phyloP scores from a whole-genome alignment of 2,888 invertebrate genomes.

The Tethea ocularis region DNA sequence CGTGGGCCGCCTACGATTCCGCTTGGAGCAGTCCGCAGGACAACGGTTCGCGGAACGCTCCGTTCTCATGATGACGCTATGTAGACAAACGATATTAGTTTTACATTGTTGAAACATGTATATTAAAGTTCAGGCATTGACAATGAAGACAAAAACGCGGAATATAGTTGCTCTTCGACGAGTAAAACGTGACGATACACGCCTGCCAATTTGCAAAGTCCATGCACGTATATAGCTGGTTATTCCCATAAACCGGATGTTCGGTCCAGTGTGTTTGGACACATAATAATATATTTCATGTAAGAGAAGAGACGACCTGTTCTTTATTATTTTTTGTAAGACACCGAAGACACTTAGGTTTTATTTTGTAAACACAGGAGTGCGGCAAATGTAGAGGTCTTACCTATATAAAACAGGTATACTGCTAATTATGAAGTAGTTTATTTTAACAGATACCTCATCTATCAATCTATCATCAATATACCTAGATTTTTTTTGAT shows the following conservation, averaged over 20 bases:
- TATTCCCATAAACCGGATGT: conserved; percentile 74
- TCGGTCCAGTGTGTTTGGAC: conserved; percentile 40
- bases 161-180: conserved; percentile 16
- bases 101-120: conserved; percentile 26
- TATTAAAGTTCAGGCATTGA: conserved; percentile 21
- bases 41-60: conserved; percentile 46
- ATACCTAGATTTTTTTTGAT: too few species aligned
- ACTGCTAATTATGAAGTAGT: too few species aligned
- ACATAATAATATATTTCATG: conserved; percentile 30
- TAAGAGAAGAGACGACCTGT: not conserved
- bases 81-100: conserved; percentile 18
- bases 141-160: conserved; percentile 7
- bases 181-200: conserved; percentile 43
- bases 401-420: too few species aligned
- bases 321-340: not conserved
- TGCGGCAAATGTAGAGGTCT: too few species aligned
- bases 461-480: too few species aligned
- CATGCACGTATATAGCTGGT: conserved; percentile 61
- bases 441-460: too few species aligned
- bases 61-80: conserved; percentile 64
- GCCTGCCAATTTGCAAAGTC: conserved; percentile 59
- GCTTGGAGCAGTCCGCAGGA: conserved; percentile 38
- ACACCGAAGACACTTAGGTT: not conserved
- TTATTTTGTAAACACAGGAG: not conserved
- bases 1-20: conserved; percentile 40